Evolutionary conservation across 2,797 vertebrate genomes (phyloP).

Genomic region (Sebastes oblongus): DNA sequence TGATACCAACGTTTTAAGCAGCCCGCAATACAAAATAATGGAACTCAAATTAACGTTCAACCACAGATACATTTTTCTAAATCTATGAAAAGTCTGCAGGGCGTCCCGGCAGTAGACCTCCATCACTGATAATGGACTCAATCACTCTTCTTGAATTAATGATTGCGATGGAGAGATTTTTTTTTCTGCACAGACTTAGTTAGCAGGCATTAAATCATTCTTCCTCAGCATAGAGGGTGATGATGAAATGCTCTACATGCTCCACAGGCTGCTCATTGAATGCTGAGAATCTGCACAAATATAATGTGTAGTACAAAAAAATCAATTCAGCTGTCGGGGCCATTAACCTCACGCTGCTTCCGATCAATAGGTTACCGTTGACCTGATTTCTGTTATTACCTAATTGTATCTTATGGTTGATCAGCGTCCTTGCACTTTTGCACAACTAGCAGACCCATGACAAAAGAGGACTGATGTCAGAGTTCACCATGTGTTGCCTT

Average conservation of each 20-base stretch:
- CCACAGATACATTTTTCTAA: constrained; percentile 5
- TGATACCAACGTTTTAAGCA: not conserved
- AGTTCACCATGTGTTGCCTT: constrained; percentile 7
- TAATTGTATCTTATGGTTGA: constrained; percentile 8
- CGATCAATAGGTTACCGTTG: constrained; percentile 20
- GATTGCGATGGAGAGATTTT: not conserved
- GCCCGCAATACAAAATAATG: constrained; percentile 8
- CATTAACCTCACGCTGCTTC: constrained; percentile 21
- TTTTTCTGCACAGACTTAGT: constrained; percentile 2
- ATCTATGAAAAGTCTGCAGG: constrained; percentile 1
- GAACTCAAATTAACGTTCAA: constrained; percentile 18
- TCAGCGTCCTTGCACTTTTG: not conserved
- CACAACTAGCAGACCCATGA: not conserved
- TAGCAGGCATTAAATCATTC: constrained; percentile 37
- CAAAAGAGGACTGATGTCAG: not conserved
- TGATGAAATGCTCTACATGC: constrained; percentile 9
- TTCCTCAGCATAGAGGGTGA: constrained; percentile 3
- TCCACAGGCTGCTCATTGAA: not conserved
- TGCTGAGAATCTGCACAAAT: not conserved
- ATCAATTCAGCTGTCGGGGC: constrained; percentile 10
- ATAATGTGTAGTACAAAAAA: constrained; percentile 17
- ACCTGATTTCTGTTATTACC: constrained; percentile 15
- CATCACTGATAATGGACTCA: constrained; percentile 40
- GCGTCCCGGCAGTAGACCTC: constrained; percentile 2
- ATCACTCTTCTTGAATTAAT: constrained; percentile 42